Conservation (phyloP, 2,797 vertebrate species). For the Vireo griseus region DNA sequence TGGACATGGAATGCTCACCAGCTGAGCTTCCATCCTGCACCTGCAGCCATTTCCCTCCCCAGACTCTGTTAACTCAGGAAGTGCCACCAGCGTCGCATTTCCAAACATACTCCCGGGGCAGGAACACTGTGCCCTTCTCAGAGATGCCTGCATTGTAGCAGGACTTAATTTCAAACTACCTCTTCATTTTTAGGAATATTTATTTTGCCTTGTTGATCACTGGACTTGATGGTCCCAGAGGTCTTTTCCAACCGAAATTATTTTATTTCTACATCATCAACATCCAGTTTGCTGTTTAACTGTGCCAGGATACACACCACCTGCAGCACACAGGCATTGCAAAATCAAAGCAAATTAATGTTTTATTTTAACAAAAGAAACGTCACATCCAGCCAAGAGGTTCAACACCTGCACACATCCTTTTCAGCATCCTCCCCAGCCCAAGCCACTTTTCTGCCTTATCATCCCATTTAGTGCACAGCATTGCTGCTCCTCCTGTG, state of each 20-base stretch:
- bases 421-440: not conserved
- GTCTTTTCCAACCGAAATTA: not conserved
- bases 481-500: not conserved
- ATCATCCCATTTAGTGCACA: not conserved
- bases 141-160: not conserved
- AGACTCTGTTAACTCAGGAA: not conserved
- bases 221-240: not conserved
- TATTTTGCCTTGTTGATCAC: not conserved
- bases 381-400: not conserved
- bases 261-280: not conserved
- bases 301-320: not conserved
- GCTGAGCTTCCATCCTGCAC: not conserved
- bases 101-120: not conserved
- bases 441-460: not conserved
- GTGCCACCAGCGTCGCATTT: not conserved
- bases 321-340: not conserved
- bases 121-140: not conserved
- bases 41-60: not conserved
- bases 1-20: not conserved
- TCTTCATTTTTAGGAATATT: not conserved
- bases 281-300: not conserved
- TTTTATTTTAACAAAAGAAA: not conserved
- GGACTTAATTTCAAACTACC: not conserved
- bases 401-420: rapidly evolving
- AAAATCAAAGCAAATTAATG: not conserved